Evolutionary conservation across 2,797 vertebrate species (phyloP), one percentile per base, ranked within the genome.

Genomic region (Mus caroli): DNA sequence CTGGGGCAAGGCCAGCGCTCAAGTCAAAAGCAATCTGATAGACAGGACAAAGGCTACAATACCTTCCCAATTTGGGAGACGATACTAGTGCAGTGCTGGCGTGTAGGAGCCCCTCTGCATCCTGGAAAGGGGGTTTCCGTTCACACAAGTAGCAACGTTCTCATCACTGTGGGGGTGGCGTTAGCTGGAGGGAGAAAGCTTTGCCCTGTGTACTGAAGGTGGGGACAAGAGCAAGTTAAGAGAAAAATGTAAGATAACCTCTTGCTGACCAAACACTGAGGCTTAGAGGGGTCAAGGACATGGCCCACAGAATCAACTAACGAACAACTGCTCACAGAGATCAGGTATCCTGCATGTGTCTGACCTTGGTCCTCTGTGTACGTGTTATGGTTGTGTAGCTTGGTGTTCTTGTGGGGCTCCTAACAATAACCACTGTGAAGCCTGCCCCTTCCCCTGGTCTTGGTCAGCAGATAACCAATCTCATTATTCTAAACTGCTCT

Each of bases 221-320:
- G 62, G 69, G 89, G n/a, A 46, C 31, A 84, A 79, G 82, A 91
- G 20, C 17, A 9, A 64, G 56, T 73, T 92, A 58, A 82, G n/a
- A 11, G 14, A 62, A n/a, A 71, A 80, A 78, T 90, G 73, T n/a
- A 91, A 60, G 88, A 62, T 85, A 67, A 92, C 14, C 31, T 77
- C 88, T 88, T 80, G 54, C n/a, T 93, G 52, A 62, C 73, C n/a
- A 31, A 91, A 62, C 77, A 62, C 91, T 28, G 50, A 76, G 40
- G 6, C 8, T 50, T 43, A 62, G 26, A 28, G 31, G 34, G 6
- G 6, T 17, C 67, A n/a, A n/a, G 15, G 67, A 34, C 34, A 17
- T n/a, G 34, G 67, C 67, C 6, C 14, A 17, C 14, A 69, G 67
- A 67, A 67, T 15, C 31, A 15, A 34, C 24, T 62, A 62, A 62